Evolutionary conservation across 2,888 invertebrate species (phyloP).

Genomic region (Schizotus pectinicornis): DNA sequence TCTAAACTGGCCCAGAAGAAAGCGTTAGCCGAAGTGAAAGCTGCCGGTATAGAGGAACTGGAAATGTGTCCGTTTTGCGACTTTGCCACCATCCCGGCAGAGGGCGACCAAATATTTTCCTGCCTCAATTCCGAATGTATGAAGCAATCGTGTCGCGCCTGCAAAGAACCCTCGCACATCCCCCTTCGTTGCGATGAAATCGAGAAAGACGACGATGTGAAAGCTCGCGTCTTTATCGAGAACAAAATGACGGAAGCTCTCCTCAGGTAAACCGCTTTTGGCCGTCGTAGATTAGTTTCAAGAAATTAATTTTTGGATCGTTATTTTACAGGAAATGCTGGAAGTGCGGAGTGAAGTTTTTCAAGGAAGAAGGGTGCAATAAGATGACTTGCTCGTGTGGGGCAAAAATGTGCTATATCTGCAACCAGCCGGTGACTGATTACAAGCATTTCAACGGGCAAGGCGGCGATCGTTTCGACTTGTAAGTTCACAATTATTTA

Average conservation of each 20-base stretch:
- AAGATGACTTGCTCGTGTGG: constrained; percentile 65
- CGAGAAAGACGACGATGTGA: constrained; percentile 56
- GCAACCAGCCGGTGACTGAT: constrained; percentile 59
- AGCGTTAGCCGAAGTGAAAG: constrained; percentile 61
- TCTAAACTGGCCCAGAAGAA: constrained; percentile 60
- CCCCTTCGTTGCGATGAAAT: constrained; percentile 62
- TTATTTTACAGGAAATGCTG: constrained; percentile 61
- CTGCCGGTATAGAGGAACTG: constrained; percentile 63
- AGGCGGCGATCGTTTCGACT: constrained; percentile 50
- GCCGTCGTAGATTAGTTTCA: not conserved
- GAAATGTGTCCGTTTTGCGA: constrained; percentile 66
- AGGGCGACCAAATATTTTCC: constrained; percentile 59
- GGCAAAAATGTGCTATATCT: constrained; percentile 64
- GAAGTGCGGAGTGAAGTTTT: constrained; percentile 59
- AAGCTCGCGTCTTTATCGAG: constrained; percentile 60
- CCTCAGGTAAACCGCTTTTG: constrained; percentile 45
- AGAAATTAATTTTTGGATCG: constrained; percentile 29
- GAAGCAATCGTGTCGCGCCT: constrained; percentile 63
- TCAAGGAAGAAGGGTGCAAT: constrained; percentile 65
- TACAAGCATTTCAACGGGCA: constrained; percentile 64
- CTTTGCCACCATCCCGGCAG: constrained; percentile 61
- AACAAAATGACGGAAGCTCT: constrained; percentile 63
- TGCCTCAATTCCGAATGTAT: constrained; percentile 65
- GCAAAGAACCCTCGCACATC: constrained; percentile 62
- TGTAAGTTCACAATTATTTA: constrained; percentile 40